Conservation (phyloP, 2,113 vertebrate species). For the Chauna torquata region DNA sequence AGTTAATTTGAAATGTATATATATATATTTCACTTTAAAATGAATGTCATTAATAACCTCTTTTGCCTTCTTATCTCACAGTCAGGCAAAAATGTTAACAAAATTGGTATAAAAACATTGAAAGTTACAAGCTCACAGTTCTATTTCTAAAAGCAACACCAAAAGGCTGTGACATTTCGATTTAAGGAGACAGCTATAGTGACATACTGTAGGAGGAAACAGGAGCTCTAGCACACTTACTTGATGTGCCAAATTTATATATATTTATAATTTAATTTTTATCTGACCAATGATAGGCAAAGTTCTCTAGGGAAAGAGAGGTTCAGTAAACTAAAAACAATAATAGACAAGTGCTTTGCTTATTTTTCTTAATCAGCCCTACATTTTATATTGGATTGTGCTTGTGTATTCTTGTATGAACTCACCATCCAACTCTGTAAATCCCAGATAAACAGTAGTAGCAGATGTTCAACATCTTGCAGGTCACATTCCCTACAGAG, state of each 20-base stretch:
- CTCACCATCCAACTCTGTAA: not conserved
- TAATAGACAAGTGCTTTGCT: not conserved
- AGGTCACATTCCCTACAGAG: not conserved
- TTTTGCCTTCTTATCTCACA: not conserved
- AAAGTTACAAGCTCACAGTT: not conserved
- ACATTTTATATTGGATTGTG: not conserved
- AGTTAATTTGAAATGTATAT: not conserved
- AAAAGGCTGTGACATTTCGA: not conserved
- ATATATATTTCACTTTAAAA: not conserved
- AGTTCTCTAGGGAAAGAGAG: not conserved
- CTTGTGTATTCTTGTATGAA: not conserved
- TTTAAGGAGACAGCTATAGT: not conserved
- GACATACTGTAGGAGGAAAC: not conserved
- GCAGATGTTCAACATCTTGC: conserved; percentile 1
- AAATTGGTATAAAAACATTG: not conserved
- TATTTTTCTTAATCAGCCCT: not conserved
- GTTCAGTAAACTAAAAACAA: not conserved
- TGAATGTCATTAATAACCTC: not conserved
- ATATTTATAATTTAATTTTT: not conserved
- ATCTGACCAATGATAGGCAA: not conserved
- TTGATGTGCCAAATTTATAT: not conserved
- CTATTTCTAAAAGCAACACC: not conserved
- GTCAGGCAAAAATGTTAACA: not conserved
- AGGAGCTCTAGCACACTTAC: not conserved
- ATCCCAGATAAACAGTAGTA: not conserved